Base-by-base conservation (phyloP, 2,113 vertebrate species). In the Tautogolabrus adspersus region DNA sequence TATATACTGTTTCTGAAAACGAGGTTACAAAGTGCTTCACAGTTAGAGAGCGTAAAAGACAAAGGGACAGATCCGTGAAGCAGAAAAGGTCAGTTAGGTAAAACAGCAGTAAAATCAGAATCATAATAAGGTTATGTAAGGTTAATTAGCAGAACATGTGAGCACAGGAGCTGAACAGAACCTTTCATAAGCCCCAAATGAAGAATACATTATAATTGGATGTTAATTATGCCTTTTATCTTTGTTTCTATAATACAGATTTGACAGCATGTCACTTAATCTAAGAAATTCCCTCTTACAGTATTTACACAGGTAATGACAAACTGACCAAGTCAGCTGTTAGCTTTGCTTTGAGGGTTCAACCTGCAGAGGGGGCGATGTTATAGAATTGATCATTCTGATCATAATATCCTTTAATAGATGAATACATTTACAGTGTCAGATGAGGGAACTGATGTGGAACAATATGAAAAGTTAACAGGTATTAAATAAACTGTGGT, bases 51-150 rank as follows among this genome's bases (percentile, higher is more conserved):
- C 12, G 74, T 65, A 47, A 70, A 79, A 67, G 58, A 81, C 49
- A 72, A 88, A 82, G 68, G 75, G 68, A 68, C 49, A 52, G 67
- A 84, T 76, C 49, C 62, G 69, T 67, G 77, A 79, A 74, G 82
- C 75, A 82, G 63, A 84, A 6, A 86, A 87, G 86, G 84, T 87
- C 78, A 70, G 34, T 19, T 57, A 72, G 73, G 56, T 75, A 71
- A 75, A 78, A 66, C 42, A 22, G 44, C 10, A 65, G 51, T 58
- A 38, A 80, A 81, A 73, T 62, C 19, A 64, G 65, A 49, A 62
- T 66, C 66, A 69, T 77, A 79, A 77, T 77, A 67, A 68, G 74
- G 72, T 85, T 78, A 76, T 52, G 60, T 65, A 76, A 82, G 82
- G 80, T 67, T 82, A 87, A 82, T 85, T 75, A 73, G 56, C 42